Evolutionary conservation across 2,797 vertebrate species (phyloP), one percentile per base, ranked within the genome.

Genomic region (Dromococcyx pavoninus): DNA sequence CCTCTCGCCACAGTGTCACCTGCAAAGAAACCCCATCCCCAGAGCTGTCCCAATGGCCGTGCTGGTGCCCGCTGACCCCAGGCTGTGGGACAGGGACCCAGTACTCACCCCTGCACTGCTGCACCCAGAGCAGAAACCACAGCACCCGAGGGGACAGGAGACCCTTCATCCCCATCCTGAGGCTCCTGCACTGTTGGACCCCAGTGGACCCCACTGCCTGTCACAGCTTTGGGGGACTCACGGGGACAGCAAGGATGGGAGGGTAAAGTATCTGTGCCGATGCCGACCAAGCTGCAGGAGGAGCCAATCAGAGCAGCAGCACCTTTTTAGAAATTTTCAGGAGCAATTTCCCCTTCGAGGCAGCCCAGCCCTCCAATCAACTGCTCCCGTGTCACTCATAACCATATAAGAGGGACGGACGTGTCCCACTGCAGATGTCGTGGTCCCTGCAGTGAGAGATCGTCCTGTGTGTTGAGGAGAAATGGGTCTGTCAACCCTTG

Each of bases 181-280:
- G 37, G 5, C 11, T 61, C 54, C 37, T 28, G 37, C 33, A n/a
- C n/a, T n/a, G n/a, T n/a, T n/a, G n/a, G n/a, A n/a, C n/a, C n/a
- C n/a, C 11, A 8, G 7, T 37, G n/a, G 15, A 9, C 23, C 22
- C 6, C 32, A 10, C 27, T 74, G 28, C 16, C 30, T 51, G 25
- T 4, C 28, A n/a, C 19, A 3, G 64, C 39, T 76, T 32, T n/a
- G 1, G 9, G 37, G 11, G 7, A 33, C 48, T 46, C n/a, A 12
- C 1, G 2, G 35, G 25, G 17, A 75, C 33, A 28, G 9, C 1
- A 0, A 7, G 2, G 10, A 27, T 3, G 10, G 15, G 23, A 54
- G 46, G 30, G n/a, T 4, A 11, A n/a, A n/a, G 33, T 28, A 53
- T 16, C 44, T 69, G 46, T 86, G n/a, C 56, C 39, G 56, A 53